A percentile compares a stretch with the other conserved stretches of the same genome.
phyloP scores from a whole-genome alignment of 2,113 vertebrate genomes.

The Sinocyclocheilus maitianheensis region DNA sequence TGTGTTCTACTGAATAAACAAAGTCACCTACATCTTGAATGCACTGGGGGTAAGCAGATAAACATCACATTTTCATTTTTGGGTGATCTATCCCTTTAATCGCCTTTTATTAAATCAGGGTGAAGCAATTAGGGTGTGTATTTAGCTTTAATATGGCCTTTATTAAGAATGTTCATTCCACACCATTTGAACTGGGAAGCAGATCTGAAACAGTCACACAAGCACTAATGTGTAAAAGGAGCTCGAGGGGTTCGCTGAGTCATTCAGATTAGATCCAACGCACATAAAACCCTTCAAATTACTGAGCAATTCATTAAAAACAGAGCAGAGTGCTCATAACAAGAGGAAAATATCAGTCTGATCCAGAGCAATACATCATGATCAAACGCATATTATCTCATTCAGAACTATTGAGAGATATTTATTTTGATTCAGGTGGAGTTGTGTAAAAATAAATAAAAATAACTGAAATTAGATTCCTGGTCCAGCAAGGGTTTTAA shows the following conservation, averaged over 20 bases:
- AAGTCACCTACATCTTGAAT: no score
- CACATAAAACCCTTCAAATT: conserved; percentile 60
- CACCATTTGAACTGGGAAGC: background rate
- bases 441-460: background rate
- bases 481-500: background rate
- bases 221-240: conserved; percentile 47
- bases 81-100: conserved; percentile 41
- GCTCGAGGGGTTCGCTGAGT: conserved; percentile 61
- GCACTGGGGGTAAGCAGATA: no score
- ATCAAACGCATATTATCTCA: background rate
- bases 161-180: conserved; percentile 64
- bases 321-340: background rate
- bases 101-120: conserved; percentile 70
- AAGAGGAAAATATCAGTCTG: background rate
- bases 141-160: conserved; percentile 63
- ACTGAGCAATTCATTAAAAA: conserved; percentile 49
- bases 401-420: background rate
- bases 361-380: background rate
- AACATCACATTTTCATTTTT: no score
- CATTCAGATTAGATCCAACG: conserved; percentile 71
- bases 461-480: background rate
- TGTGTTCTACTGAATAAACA: no score
- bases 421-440: background rate
- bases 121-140: conserved; percentile 67
- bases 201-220: conserved; percentile 62